Evolutionary conservation across 1,140 invertebrate genomes (phyloP), one percentile per base, ranked within the genome.

Genomic region (Pectinophora gossypiella): DNA sequence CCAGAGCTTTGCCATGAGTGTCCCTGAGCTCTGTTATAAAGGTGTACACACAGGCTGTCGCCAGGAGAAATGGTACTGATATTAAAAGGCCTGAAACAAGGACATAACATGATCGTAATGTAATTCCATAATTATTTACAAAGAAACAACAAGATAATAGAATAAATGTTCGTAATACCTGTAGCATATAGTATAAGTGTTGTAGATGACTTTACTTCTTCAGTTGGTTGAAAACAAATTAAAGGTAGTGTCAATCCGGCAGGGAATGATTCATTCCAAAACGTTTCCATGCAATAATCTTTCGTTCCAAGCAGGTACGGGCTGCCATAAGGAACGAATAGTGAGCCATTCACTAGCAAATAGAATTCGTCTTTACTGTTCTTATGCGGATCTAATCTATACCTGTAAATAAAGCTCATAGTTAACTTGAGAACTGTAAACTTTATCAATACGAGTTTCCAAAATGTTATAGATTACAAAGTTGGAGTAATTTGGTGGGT

Each of bases 301-400:
- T 77, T 74, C 1, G 87, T 89, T 2, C 71, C 73, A n/a, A 91
- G 70, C 67, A 90, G 78, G 2, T 62, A 57, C 0, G 87, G 85
- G 5, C 64, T 50, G 35, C 77, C 75, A 51, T 75, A 72, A 0
- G 90, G 91, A 4, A 86, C 85, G 46, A 89, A 90, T 47, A 92
- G 72, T 0, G 90, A 90, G 22, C 91, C 91, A 60, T 92, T 92
- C 16, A 79, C 68, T 50, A 92, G 62, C 38, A 92, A 80, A 61
- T 90, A 89, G 65, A 90, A 90, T 38, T 89, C 87, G 56, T 92
- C 91, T 45, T 79, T 65, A 45, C 62, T 82, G n/a, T 72, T 63
- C 49, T 80, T 60, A 6, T 88, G 68, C 1, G 91, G 90, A 36
- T 89, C 70, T 35, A 92, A 54, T 64, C 88, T 85, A 59, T 90